Base-by-base conservation (phyloP, 2,888 invertebrate genomes). In the Microctonus hyperodae region DNA sequence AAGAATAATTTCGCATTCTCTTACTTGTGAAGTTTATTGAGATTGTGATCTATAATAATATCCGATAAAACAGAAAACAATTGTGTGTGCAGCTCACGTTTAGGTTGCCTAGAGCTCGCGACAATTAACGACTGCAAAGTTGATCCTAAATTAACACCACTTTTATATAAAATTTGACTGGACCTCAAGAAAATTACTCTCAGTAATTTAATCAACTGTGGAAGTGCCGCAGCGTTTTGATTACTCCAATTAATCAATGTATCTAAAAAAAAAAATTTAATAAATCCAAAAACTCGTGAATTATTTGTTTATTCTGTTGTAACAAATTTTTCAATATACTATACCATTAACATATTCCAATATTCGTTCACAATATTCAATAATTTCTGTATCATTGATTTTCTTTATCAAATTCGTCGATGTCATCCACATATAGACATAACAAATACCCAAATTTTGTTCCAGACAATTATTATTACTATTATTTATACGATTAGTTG, bases 391-490 rank as follows among this genome's bases (percentile, higher is more conserved):
- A 68, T 81, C 81, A 68, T 86, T 85, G 81, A 83, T 28, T 84
- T 84, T 80, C 85, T 86, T 57, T 88, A 84, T 40, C 83, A 75
- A 69, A 86, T 87, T 76, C 86, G 89, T 33, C 88, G 80, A 76
- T 31, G 78, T 74, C 58, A 81, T 77, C 83, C 83, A 83, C 56
- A 79, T 59, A 33, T 77, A 80, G 64, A 83, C 76, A 65, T 86
- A 85, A 67, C 86, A 86, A 44, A 89, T 78, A 6, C 83, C 82
- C 3, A 89, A 80, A 79, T 90, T 90, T 74, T 89, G 87, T 37
- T 85, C 82, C 1, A 86, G 69, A 74, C 88, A 90, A 68, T 83
- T 80, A 16, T 83, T 81, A 9, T 84, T 84, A 6, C 78, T 79
- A 53, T 83, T 78, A 71, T 86, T n/a, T n/a, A n/a, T n/a, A n/a